Base-by-base conservation (phyloP, 1,140 invertebrate species). In the Mizuhopecten yessoensis region DNA sequence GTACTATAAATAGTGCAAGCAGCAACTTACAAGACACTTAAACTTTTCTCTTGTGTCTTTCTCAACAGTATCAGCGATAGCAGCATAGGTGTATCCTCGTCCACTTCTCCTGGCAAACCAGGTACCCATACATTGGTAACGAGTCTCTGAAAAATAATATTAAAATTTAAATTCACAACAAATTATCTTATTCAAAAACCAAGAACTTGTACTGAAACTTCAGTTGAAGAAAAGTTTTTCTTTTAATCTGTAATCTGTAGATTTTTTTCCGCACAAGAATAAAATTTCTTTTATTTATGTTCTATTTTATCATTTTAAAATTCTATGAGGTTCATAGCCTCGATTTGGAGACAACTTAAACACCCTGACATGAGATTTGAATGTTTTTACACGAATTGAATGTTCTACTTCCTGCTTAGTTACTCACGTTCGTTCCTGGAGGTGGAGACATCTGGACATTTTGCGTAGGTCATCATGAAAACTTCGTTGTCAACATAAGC, bases 401-500 rank as follows among this genome's bases (percentile, higher is more conserved):
- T 86, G 34, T 23, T 10, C 13, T 86, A 86, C 2, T n/a, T n/a
- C n/a, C n/a, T n/a, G 0, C 29, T 17, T 39, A 45, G 42, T 1
- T 86, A 95, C 96, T 96, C 96, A 98, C 98, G 97, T 96, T 98
- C 98, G 96, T 98, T 98, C 96, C 98, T 98, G 3, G 99, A 99
- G 45, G 98, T 98, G 49, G 97, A 97, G 97, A 98, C 98, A 87
- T 98, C 98, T 87, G 97, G 96, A 96, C 99, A 99, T 95, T 98
- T 98, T 91, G 98, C 98, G 96, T 99, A 99, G 11, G 98, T 99
- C 90, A 99, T 99, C 94, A 98, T 98, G 94, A 99, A 99, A 95
- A 99, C 99, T 96, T 99, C 98, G 97, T 99, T 99, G 36, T 99
- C 98, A 93, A 99, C 99, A 75, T 99, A 97, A 96, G 99, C 98